Base-by-base conservation (phyloP, 2,113 vertebrate species). In the Forbesichthys papilliferus region DNA sequence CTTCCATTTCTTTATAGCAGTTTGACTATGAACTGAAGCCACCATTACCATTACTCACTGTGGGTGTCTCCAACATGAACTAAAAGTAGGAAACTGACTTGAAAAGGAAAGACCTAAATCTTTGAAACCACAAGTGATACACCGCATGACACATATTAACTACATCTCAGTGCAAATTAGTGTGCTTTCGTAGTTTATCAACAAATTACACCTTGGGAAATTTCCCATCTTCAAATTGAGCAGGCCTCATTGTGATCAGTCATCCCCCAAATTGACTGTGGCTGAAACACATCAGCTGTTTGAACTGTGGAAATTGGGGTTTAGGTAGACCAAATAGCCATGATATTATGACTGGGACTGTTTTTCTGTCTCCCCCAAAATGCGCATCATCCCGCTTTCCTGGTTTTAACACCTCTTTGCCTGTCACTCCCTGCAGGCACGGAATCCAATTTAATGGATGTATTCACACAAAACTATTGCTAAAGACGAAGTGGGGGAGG, bases 371-470 rank as follows among this genome's bases (percentile, higher is more conserved):
- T 65, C 57, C 53, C 68, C 77, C 59, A 83, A 86, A 88, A 82
- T 75, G 73, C 79, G 86, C 66, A 74, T 85, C 81, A 83, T 84
- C 74, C 81, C 61, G 70, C 64, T 77, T 81, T 74, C 74, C 73
- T 68, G 81, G 79, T 83, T 82, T 71, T 84, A 86, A 87, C 54
- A 62, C 66, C 72, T 74, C 70, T 74, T 71, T 36, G 34, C 81
- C 79, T 82, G 83, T 86, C 82, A 81, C 56, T 86, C 86, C 85
- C 83, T 83, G 65, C 77, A 87, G 89, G 82, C 83, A 79, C 66
- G 70, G 67, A 90, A 91, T 90, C 87, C 83, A 92, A 93, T 91
- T 91, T 91, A 90, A 88, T 90, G 88, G 86, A 86, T 87, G 83
- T 87, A 88, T 86, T 89, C 89, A 87, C 86, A 86, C 75, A 70